Evolutionary conservation across 2,113 vertebrate genomes (phyloP).

Genomic region (Argyrosomus japonicus): DNA sequence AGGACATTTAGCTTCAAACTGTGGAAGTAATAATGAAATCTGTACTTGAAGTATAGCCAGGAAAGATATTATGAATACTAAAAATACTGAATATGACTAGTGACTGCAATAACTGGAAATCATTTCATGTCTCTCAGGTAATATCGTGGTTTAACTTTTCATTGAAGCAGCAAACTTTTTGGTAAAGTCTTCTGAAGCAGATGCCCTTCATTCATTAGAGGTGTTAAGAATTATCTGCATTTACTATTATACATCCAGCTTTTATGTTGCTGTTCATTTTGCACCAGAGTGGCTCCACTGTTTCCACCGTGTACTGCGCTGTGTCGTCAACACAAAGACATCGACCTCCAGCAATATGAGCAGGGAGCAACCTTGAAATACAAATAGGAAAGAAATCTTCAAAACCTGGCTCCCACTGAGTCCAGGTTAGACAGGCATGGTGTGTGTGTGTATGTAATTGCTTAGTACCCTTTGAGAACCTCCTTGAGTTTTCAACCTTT

Average conservation of each 20-base stretch:
- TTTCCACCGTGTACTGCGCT: slow-evolving; percentile 31
- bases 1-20: slow-evolving; percentile 11
- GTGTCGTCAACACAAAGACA: slow-evolving; percentile 63
- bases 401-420: slow-evolving; percentile 51
- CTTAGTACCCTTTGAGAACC: slow-evolving; percentile 46
- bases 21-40: slow-evolving; percentile 9
- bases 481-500: slow-evolving; percentile 66
- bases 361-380: slow-evolving; percentile 66
- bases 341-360: slow-evolving; percentile 64
- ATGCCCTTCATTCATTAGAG: slow-evolving; percentile 19
- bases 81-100: slow-evolving; percentile 5
- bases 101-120: slow-evolving; percentile 20
- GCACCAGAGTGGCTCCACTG: slow-evolving; percentile 6
- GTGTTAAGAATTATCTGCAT: not conserved
- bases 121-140: slow-evolving; percentile 10
- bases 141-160: slow-evolving; percentile 6
- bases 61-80: slow-evolving; percentile 4
- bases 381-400: slow-evolving; percentile 65
- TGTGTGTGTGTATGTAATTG: slow-evolving; percentile 22
- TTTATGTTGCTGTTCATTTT: slow-evolving; percentile 22
- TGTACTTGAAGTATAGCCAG: slow-evolving; percentile 16
- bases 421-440: slow-evolving; percentile 18
- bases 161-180: not conserved
- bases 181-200: not conserved
- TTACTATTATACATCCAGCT: not conserved